Conservation (phyloP, 2,113 vertebrate genomes). For the Podilymbus podiceps region DNA sequence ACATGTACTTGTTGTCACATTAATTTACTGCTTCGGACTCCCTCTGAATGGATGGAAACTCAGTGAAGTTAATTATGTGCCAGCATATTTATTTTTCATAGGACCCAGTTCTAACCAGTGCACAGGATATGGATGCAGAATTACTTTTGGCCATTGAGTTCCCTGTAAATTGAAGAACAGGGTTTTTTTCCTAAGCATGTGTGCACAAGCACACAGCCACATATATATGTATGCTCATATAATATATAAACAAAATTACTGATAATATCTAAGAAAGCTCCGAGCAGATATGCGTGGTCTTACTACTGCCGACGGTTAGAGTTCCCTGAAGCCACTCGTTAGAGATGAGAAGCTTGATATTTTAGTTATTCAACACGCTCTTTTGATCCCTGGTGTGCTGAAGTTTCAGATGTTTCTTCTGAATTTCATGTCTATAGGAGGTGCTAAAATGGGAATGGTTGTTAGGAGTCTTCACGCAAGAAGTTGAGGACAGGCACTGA, state of each 20-base stretch:
- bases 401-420: not conserved
- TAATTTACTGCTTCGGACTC: not conserved
- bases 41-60: not conserved
- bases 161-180: not conserved
- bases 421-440: not conserved
- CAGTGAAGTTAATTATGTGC: fast-evolving
- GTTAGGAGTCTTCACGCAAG: not conserved
- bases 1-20: no score
- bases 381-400: not conserved
- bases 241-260: not conserved
- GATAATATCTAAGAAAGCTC: not conserved
- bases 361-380: not conserved
- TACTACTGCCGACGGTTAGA: not conserved
- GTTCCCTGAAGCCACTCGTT: not conserved
- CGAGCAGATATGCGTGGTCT: not conserved
- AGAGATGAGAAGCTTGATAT: not conserved
- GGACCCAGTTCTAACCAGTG: not conserved
- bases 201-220: no score
- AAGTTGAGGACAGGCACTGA: not conserved
- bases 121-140: not conserved
- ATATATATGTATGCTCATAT: not conserved
- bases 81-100: not conserved
- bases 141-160: not conserved
- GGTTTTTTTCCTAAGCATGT: fast-evolving
- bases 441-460: not conserved